A percentile compares a stretch with the other conserved stretches of the same genome.
phyloP scores from a whole-genome alignment of 2,797 vertebrate genomes.

The Enteromius viviparus region DNA sequence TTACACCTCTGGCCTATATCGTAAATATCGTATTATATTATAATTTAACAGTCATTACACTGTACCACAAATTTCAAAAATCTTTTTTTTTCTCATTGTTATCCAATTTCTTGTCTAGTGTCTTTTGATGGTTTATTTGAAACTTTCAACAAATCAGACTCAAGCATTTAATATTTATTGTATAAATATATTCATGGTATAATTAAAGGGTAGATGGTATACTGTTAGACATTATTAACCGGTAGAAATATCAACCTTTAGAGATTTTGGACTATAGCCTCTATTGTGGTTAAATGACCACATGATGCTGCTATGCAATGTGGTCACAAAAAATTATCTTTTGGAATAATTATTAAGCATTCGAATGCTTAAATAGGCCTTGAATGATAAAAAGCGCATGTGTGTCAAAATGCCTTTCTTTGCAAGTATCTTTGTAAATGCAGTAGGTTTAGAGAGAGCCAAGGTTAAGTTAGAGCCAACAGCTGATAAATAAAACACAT shows the following conservation, averaged over 20 bases:
- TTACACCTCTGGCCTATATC: background rate
- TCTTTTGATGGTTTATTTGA: background rate
- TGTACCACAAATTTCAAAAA: background rate
- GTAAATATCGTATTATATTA: too few species aligned
- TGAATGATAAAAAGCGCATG: background rate
- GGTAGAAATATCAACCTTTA: too few species aligned
- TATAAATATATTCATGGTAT: background rate
- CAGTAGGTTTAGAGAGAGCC: too few species aligned
- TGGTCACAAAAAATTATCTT: too few species aligned
- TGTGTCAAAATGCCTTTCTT: background rate
- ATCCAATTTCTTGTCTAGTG: background rate
- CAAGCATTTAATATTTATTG: background rate
- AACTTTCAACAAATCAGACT: background rate
- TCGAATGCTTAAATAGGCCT: background rate
- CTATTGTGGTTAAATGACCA: too few species aligned
- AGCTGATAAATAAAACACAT: background rate
- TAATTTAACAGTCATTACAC: background rate
- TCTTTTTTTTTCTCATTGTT: background rate
- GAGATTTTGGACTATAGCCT: background rate
- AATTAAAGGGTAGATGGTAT: background rate
- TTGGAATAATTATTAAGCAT: background rate
- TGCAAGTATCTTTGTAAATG: background rate
- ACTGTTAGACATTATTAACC: too few species aligned
- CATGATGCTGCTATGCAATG: background rate
- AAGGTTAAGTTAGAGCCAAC: too few species aligned